These are phyloP conservation scores for Hofmannophila pseudospretella DNA, from an alignment of 2,888 invertebrate species.

Conservation along the genomic window DNA sequence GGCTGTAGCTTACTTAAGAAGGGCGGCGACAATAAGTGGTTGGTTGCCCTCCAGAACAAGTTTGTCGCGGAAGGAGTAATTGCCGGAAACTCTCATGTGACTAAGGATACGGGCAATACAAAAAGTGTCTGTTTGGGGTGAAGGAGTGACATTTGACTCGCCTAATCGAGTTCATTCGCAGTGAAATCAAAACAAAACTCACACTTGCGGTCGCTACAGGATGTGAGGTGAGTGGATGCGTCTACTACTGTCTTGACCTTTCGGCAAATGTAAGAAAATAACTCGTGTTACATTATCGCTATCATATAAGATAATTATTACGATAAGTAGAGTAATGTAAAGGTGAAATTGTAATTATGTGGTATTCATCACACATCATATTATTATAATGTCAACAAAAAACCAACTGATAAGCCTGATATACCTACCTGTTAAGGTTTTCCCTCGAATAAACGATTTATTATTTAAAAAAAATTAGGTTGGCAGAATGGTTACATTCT, in stretches of 20 bases:
- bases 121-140: conserved; percentile 50
- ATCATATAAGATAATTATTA: conserved; percentile 6
- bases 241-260: conserved; percentile 41
- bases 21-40: conserved; percentile 58
- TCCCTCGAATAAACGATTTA: no score
- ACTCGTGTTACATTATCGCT: conserved; percentile 10
- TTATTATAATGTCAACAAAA: no score
- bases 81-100: conserved; percentile 61
- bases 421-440: no score
- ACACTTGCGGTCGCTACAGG: conserved; percentile 58
- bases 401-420: no score
- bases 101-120: conserved; percentile 58
- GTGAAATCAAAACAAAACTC: conserved; percentile 58
- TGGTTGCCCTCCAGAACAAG: conserved; percentile 41
- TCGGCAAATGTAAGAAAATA: conserved; percentile 17
- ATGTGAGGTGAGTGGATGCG: conserved; percentile 48
- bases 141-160: conserved; percentile 71
- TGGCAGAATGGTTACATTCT: no score
- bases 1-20: conserved; percentile 50
- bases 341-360: no score
- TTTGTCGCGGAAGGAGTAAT: conserved; percentile 67
- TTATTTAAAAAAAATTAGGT: no score
- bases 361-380: no score
- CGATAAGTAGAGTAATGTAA: not conserved
- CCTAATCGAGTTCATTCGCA: conserved; percentile 64